Conservation (phyloP, 2,113 vertebrate genomes). For the Menura novaehollandiae region DNA sequence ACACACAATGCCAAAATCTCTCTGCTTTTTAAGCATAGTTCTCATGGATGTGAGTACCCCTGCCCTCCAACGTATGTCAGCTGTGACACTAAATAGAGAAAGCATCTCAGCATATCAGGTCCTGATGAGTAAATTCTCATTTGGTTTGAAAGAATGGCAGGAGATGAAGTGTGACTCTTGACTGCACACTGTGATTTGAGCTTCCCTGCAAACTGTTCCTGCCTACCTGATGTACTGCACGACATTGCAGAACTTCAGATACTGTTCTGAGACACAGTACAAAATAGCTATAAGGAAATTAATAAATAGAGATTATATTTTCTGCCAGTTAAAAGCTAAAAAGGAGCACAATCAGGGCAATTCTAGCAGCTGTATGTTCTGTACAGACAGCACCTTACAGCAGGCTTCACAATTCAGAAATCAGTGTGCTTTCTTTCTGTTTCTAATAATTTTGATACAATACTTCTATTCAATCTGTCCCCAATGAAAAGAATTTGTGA, state of each 20-base stretch:
- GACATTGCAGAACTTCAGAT: not conserved
- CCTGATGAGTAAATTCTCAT: slow-evolving; percentile 5
- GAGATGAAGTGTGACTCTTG: not conserved
- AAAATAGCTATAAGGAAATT: not conserved
- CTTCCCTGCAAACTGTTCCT: not conserved
- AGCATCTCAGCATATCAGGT: not conserved
- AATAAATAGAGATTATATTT: not conserved
- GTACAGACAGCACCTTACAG: accelerated
- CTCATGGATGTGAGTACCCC: not conserved
- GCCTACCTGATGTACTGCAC: not conserved
- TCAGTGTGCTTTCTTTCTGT: not conserved
- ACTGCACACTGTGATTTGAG: not conserved
- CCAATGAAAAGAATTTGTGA: not conserved
- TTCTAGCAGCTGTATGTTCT: not conserved
- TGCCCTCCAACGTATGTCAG: not conserved
- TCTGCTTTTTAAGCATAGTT: not conserved
- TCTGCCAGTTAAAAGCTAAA: not conserved
- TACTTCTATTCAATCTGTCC: not conserved
- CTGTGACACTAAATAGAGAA: not conserved
- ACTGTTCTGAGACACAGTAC: not conserved
- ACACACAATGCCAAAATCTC: not conserved
- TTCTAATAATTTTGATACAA: not conserved
- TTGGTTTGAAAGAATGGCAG: not conserved
- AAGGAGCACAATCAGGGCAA: not conserved
- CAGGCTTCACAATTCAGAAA: not conserved